phyloP scores from a whole-genome alignment of 2,113 vertebrate genomes.

The Pavo muticus region DNA sequence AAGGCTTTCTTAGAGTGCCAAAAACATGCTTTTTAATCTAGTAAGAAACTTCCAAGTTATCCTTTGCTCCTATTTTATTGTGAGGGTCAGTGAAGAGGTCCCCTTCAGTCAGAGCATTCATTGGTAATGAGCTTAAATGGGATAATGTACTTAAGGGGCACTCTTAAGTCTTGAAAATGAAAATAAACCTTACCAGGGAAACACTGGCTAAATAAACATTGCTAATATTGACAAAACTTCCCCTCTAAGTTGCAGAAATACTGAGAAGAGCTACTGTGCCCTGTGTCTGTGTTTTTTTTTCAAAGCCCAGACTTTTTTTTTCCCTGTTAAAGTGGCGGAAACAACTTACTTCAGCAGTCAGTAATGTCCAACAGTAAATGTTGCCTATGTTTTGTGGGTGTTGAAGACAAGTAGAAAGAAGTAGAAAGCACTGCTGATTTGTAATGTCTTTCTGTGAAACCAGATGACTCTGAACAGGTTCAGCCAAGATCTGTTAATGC shows the following conservation, averaged over 20 bases:
- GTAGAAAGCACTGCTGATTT: background rate
- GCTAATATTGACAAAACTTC: background rate
- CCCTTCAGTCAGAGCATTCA: background rate
- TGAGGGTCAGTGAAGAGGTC: background rate
- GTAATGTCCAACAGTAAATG: background rate
- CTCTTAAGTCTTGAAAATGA: background rate
- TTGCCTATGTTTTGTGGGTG: background rate
- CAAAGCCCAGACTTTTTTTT: background rate
- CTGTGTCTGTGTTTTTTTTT: background rate
- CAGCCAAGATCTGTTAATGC: background rate
- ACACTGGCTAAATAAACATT: slow-evolving; percentile 24
- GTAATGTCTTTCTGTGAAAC: background rate
- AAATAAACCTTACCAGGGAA: background rate
- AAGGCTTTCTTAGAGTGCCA: background rate
- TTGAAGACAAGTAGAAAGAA: background rate
- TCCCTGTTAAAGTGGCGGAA: background rate
- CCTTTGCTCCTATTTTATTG: background rate
- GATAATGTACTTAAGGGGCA: background rate
- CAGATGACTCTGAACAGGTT: background rate
- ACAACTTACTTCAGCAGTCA: background rate
- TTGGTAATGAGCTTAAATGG: background rate
- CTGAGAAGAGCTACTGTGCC: background rate
- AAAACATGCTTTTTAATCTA: background rate
- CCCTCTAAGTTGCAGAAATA: background rate
- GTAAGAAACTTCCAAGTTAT: background rate